These are phyloP conservation scores for Ceyx melanurus DNA, from an alignment of 2,113 vertebrate genomes.

Conservation along the genomic window DNA sequence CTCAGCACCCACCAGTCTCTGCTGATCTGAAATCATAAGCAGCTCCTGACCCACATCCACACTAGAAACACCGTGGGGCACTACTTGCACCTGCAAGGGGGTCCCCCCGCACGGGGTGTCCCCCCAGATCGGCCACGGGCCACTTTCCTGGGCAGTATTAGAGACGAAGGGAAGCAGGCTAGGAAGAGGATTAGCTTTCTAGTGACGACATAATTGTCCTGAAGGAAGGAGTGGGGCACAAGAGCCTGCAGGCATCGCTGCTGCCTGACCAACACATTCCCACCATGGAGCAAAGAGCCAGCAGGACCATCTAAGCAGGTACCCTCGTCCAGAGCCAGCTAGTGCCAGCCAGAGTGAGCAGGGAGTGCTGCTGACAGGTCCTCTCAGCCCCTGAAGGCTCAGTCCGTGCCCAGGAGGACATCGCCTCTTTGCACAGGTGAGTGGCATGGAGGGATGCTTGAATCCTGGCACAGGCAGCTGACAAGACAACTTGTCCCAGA, in stretches of 20 bases:
- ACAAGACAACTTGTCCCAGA: rapidly evolving
- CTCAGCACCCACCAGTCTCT: constrained; percentile 33
- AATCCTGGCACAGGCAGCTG: rapidly evolving
- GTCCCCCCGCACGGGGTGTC: background rate
- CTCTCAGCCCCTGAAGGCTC: background rate
- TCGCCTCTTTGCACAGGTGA: background rate
- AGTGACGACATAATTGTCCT: background rate
- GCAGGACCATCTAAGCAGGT: background rate
- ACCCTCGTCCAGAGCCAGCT: rapidly evolving
- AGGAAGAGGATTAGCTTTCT: background rate
- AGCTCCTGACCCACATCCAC: constrained; percentile 48
- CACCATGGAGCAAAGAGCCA: constrained; percentile 31
- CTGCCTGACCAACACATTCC: rapidly evolving
- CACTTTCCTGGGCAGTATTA: background rate
- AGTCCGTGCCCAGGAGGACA: background rate
- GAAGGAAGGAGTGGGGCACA: background rate
- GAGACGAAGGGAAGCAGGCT: background rate
- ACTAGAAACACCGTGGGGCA: background rate
- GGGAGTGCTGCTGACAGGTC: background rate
- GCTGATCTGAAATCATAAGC: constrained; percentile 51
- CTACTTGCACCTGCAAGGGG: background rate
- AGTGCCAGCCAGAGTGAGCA: background rate
- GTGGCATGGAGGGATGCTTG: background rate
- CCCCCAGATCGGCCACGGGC: rapidly evolving
- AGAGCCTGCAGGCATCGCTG: background rate